These are phyloP conservation scores for Toxotes lorentzi DNA, from an alignment of 2,797 vertebrate species.

Conservation along the genomic window DNA sequence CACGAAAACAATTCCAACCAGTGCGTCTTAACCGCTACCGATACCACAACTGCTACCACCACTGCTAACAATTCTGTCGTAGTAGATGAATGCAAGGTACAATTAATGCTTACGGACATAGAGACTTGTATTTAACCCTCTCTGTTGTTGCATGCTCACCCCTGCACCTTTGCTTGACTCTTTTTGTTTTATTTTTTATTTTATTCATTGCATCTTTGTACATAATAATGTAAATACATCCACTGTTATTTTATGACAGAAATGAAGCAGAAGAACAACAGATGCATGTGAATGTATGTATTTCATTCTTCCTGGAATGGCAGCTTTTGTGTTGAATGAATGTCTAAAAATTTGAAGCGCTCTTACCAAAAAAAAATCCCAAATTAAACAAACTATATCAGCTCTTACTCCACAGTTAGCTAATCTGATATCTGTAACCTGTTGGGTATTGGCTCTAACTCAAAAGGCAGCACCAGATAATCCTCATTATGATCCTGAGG, in stretches of 20 bases:
- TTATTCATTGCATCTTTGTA: slow-evolving; percentile 36
- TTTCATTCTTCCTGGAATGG: slow-evolving; percentile 65
- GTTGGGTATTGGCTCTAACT: slow-evolving; percentile 42
- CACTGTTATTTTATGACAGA: slow-evolving; percentile 48
- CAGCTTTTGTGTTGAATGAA: slow-evolving; percentile 72
- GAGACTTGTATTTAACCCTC: slow-evolving; percentile 93
- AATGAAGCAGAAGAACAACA: slow-evolving; percentile 26
- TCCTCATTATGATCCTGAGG: slow-evolving; percentile 49
- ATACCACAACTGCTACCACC: slow-evolving; percentile 78
- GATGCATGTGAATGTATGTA: slow-evolving; percentile 62
- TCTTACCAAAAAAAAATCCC: background rate
- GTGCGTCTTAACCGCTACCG: slow-evolving; percentile 89
- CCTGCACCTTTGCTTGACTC: slow-evolving; percentile 46
- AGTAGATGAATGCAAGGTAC: slow-evolving; percentile 99
- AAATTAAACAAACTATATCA: slow-evolving; percentile 8
- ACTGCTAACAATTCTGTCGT: slow-evolving; percentile 95
- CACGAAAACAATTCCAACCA: slow-evolving; percentile 99
- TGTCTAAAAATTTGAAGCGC: background rate
- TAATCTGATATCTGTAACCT: slow-evolving; percentile 36
- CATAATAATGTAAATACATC: slow-evolving; percentile 52
- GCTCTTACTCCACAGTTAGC: background rate
- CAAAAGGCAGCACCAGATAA: slow-evolving; percentile 55
- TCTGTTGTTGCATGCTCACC: slow-evolving; percentile 81
- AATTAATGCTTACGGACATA: slow-evolving; percentile 93
- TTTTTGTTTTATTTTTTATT: slow-evolving; percentile 49